phyloP scores from a whole-genome alignment of 2,797 vertebrate genomes.

The Anguilla marmorata region DNA sequence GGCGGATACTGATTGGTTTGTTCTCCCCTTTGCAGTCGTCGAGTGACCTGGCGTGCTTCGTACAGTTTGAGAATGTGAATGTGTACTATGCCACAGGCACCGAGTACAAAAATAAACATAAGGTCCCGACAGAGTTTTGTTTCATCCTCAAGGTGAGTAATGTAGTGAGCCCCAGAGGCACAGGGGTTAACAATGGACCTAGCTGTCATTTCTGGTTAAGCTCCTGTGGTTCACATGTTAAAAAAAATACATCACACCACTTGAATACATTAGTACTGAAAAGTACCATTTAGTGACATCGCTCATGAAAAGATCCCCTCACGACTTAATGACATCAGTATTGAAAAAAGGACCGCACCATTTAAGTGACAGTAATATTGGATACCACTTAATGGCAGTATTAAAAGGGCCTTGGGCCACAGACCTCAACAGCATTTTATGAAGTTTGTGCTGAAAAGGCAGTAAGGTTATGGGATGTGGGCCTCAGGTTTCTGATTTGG shows the following conservation, averaged over 20 bases:
- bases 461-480: neutral
- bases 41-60: conserved; percentile 89
- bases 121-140: conserved; percentile 93
- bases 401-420: neutral
- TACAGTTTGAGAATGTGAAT: conserved; percentile 94
- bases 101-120: conserved; percentile 86
- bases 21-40: conserved; percentile 78
- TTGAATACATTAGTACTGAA: neutral
- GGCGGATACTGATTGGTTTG: neutral
- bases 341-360: neutral
- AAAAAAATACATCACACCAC: neutral
- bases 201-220: neutral
- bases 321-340: neutral
- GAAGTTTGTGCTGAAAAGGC: neutral
- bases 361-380: neutral
- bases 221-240: neutral
- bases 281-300: neutral
- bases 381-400: neutral
- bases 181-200: neutral
- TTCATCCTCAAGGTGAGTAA: conserved; percentile 90
- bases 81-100: conserved; percentile 84
- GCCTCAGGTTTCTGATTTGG: neutral
- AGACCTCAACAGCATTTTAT: neutral
- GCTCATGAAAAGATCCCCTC: neutral
- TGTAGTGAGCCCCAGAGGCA: neutral